Evolutionary conservation across 2,113 vertebrate genomes (phyloP).

Genomic region (Hepsetus odoe): DNA sequence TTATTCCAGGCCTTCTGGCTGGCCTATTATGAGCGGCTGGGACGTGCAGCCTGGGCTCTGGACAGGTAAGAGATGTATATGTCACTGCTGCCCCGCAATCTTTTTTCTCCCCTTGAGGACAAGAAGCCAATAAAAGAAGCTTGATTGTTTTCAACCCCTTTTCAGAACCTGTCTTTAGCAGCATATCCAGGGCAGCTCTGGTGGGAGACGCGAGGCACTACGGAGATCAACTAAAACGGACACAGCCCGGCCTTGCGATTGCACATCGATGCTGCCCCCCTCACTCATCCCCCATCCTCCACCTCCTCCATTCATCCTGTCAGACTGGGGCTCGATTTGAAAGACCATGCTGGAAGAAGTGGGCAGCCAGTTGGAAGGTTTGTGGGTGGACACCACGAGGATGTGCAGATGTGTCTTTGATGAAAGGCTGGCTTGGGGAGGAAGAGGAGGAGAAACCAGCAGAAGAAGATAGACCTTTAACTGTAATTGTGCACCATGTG

Average conservation of each 20-base stretch:
- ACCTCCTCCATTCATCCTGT: background rate
- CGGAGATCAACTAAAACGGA: slow-evolving; percentile 66
- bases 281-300: slow-evolving; percentile 60
- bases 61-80: background rate
- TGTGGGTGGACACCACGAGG: slow-evolving; percentile 38
- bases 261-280: slow-evolving; percentile 41
- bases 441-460: slow-evolving; percentile 16
- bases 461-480: slow-evolving; percentile 20
- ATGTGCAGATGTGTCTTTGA: slow-evolving; percentile 64
- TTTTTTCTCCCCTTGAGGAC: background rate
- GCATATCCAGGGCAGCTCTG: slow-evolving; percentile 49
- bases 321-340: slow-evolving; percentile 60
- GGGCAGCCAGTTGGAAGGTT: slow-evolving; percentile 33
- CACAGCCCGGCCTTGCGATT: slow-evolving; percentile 46
- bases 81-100: background rate
- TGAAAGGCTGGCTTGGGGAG: slow-evolving; percentile 51
- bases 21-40: background rate
- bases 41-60: background rate
- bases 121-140: slow-evolving; percentile 29
- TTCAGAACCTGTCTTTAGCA: slow-evolving; percentile 38
- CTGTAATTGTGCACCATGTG: slow-evolving; percentile 44
- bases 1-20: background rate
- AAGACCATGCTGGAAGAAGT: slow-evolving; percentile 44
- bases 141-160: slow-evolving; percentile 41
- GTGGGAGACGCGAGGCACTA: slow-evolving; percentile 47